These are phyloP conservation scores for Labia minor DNA, from an alignment of 2,888 invertebrate species.

Conservation along the genomic window DNA sequence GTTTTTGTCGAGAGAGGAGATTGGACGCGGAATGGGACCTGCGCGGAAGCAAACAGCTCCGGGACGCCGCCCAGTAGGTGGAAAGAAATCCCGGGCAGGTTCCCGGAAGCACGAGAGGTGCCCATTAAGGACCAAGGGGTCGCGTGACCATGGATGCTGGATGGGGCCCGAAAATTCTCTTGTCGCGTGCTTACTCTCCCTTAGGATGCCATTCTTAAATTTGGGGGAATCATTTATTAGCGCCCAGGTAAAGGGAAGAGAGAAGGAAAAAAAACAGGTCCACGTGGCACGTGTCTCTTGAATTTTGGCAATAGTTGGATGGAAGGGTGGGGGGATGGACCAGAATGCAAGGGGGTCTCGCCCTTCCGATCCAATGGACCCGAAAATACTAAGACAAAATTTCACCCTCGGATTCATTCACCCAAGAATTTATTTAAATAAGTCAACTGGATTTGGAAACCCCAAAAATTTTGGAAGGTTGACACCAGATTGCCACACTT, in stretches of 20 bases:
- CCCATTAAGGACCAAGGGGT: slow-evolving; percentile 1
- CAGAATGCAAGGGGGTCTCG: neutral
- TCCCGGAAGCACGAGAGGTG: slow-evolving; percentile 13
- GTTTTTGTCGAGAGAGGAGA: slow-evolving; percentile 13
- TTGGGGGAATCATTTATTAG: slow-evolving; percentile 1
- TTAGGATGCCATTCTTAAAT: neutral
- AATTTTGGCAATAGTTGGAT: neutral
- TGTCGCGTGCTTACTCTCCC: neutral
- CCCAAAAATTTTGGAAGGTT: neutral
- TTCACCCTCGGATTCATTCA: neutral
- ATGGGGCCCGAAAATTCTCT: neutral
- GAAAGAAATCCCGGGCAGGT: neutral
- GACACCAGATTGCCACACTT: neutral
- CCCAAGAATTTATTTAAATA: neutral
- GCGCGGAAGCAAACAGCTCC: slow-evolving; percentile 13
- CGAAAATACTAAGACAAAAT: neutral
- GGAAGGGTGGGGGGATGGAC: neutral
- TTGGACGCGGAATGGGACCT: slow-evolving; percentile 13
- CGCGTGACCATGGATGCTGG: slow-evolving; percentile 7
- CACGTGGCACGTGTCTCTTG: neutral
- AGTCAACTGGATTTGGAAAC: neutral
- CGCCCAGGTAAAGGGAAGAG: neutral
- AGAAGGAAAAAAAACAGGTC: neutral
- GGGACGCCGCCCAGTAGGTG: neutral
- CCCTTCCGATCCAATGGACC: no score